Conservation (phyloP, 2,888 invertebrate genomes). For the Galerucella pusilla region DNA sequence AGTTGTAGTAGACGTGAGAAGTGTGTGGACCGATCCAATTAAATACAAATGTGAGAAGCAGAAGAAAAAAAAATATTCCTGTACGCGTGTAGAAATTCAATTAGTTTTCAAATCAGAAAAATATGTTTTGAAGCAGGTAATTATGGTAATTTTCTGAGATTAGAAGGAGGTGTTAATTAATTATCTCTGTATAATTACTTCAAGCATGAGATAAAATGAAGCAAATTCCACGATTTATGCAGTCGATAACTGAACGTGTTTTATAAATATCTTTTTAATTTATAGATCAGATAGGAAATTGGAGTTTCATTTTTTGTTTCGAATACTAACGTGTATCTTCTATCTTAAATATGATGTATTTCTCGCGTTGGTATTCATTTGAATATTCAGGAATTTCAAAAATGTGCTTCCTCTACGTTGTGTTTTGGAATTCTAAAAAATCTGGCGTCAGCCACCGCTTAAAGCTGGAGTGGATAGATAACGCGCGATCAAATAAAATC, state of each 20-base stretch:
- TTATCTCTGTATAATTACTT: conserved; percentile 21
- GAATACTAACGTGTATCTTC: too few species aligned
- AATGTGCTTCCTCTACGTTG: neutral
- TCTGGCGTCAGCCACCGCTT: too few species aligned
- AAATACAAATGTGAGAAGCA: neutral
- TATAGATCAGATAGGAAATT: conserved; percentile 16
- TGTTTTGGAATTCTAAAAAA: neutral
- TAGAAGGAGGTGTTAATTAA: conserved; percentile 31
- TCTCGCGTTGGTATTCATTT: neutral
- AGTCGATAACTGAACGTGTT: neutral
- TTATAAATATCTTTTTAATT: conserved; percentile 20
- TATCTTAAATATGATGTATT: neutral
- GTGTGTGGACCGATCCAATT: conserved; percentile 20
- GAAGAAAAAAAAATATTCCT: neutral
- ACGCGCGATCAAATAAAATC: too few species aligned
- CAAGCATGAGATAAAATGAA: conserved; percentile 6
- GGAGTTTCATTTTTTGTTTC: neutral
- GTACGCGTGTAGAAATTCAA: conserved; percentile 27
- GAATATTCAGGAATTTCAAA: neutral
- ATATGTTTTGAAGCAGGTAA: conserved; percentile 14
- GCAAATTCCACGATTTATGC: conserved; percentile 16
- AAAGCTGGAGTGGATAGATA: too few species aligned
- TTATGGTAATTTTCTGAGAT: conserved; percentile 26
- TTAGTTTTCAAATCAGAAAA: conserved; percentile 23
- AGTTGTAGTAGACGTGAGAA: neutral